phyloP scores from a whole-genome alignment of 2,113 vertebrate genomes.

The Pollachius pollachius region DNA sequence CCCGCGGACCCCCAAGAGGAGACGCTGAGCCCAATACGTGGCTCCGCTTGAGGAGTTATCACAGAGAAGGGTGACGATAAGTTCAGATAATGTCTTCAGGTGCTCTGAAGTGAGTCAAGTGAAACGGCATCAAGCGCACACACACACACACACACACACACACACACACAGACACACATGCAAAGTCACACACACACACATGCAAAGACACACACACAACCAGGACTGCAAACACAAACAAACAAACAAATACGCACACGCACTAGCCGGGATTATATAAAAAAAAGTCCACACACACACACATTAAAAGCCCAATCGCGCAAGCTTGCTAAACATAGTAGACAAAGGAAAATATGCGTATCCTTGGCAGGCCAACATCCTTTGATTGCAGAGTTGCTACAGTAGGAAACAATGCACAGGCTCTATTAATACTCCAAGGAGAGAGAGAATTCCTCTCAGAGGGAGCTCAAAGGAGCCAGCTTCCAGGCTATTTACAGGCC shows the following conservation, averaged over 20 bases:
- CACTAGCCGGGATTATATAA: too few species aligned
- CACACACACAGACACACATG: neutral
- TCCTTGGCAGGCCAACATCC: conserved; percentile 72
- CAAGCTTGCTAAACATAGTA: conserved; percentile 71
- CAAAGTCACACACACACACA: conserved; percentile 2
- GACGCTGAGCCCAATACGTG: too few species aligned
- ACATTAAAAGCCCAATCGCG: conserved; percentile 44
- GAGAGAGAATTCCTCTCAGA: conserved; percentile 70
- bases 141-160: neutral
- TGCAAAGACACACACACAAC: conserved; percentile 33
- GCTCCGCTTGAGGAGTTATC: too few species aligned
- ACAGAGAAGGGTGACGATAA: too few species aligned
- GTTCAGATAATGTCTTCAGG: too few species aligned
- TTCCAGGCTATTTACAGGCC: conserved; percentile 66
- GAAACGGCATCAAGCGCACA: neutral
- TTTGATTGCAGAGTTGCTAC: conserved; percentile 71
- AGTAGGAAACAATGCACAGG: conserved; percentile 73
- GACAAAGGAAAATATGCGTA: conserved; percentile 78
- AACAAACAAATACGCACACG: neutral
- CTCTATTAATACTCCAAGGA: conserved; percentile 73
- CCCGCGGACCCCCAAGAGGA: too few species aligned
- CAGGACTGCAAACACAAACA: conserved; percentile 9
- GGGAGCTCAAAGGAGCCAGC: conserved; percentile 70
- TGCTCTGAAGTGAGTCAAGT: too few species aligned
- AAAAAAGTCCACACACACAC: neutral